phyloP scores from a whole-genome alignment of 2,113 vertebrate genomes.

The Leptodactylus fuscus region DNA sequence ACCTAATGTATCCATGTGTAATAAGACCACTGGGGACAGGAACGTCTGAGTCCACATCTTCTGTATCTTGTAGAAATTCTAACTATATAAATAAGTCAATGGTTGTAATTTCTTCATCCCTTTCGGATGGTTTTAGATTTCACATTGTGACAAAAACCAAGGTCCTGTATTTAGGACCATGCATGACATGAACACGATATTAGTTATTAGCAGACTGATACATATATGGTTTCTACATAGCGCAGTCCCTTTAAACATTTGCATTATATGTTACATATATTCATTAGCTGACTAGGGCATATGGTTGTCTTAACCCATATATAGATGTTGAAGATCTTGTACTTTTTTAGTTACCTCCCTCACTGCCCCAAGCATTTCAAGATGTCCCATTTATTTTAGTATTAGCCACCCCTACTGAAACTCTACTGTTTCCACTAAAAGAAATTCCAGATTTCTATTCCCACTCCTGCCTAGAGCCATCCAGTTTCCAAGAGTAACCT shows the following conservation, averaged over 20 bases:
- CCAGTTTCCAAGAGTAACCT: conserved; percentile 4
- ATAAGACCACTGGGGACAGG: no score
- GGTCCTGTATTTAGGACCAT: no score
- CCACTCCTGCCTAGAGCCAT: conserved; percentile 15
- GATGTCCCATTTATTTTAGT: background rate
- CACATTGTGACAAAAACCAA: no score
- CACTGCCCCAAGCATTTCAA: background rate
- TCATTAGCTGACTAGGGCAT: no score
- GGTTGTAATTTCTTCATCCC: no score
- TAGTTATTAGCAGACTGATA: background rate
- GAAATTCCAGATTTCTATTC: background rate
- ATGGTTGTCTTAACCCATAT: no score
- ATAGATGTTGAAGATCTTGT: background rate
- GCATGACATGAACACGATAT: background rate
- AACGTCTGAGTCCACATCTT: no score
- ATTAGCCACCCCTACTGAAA: background rate
- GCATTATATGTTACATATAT: no score
- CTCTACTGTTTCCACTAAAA: background rate
- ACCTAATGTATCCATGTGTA: no score
- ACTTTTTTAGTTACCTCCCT: background rate
- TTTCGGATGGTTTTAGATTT: no score
- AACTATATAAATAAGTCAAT: no score
- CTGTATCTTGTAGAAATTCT: no score
- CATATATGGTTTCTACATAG: background rate
- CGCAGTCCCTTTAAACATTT: background rate